Evolutionary conservation across 2,797 vertebrate genomes (phyloP), one percentile per base, ranked within the genome.

Genomic region (Spinus pinus): DNA sequence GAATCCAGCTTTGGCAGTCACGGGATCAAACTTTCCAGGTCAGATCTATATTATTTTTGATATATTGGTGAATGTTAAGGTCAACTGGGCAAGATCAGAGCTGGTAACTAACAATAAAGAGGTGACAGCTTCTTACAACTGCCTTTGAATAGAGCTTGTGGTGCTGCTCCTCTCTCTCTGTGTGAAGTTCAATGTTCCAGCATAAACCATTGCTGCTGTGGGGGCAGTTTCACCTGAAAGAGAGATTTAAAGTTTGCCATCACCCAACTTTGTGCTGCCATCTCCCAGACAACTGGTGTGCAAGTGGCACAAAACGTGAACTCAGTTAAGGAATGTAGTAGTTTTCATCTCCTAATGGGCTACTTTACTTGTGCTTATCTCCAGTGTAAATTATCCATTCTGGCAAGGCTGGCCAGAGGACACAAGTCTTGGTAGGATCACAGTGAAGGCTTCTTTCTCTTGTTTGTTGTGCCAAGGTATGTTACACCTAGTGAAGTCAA

Each of bases 81-180:
- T 92, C 89, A 85, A 18, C 46, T 77, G 42, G 23, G 37, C 73
- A 74, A 87, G 67, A 88, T 82, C 53, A 94, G 95, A 87, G 71
- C 81, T 73, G 28, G 56, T 62, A 70, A 78, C 46, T n/a, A 50
- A 67, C 58, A 83, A 82, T 39, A 58, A 74, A 78, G 65, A 81
- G 57, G 67, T 70, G 67, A 67, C 23, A 67, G 7, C 47, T 81
- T 79, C 83, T 93, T 81, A 66, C 13, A 64, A 20, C 12, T 89
- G 41, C 42, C 60, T 92, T 77, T 78, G 71, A 91, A 80, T 44
- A 51, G 41, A 82, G 56, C 27, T 80, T 64, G 33, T 25, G 56
- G 53, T 67, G 27, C 27, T 67, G 41, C 58, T 84, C 9, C 54
- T 58, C 31, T 62, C 35, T 89, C 56, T 0, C 0, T 12, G 6